Evolutionary conservation across 2,113 vertebrate genomes (phyloP), one percentile per base, ranked within the genome.

Genomic region (Perccottus glenii): DNA sequence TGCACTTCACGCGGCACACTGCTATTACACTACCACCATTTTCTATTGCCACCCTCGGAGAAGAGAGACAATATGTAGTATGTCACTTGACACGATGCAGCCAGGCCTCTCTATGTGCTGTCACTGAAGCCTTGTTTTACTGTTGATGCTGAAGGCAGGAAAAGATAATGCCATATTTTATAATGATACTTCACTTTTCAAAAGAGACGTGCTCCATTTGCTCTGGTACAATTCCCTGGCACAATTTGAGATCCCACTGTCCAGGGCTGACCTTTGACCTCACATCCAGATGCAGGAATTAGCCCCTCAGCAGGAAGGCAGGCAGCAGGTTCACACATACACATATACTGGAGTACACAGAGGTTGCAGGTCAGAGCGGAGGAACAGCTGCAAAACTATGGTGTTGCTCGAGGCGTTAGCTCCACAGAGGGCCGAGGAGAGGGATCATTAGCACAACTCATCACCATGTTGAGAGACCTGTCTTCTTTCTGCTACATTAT

Each of bases 361-460:
- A 52, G 80, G 73, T 75, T 81, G 75, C 70, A 83, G 77, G 80
- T 89, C 86, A 85, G 57, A 72, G 48, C 62, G 57, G 70, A 77
- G 75, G 74, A 87, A 84, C 88, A 90, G 84, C 84, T 90, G 88
- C 63, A 83, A 74, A 84, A 86, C 87, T 85, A 87, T 85, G 81
- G 70, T 53, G 33, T 33, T 57, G 87, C 88, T 83, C 75, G 79
- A 81, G 87, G 87, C 87, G 74, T 74, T 16, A n/a, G 27, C 70
- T 81, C 82, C 80, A 73, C 73, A 9, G 71, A 83, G 81, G 67
- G 68, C 61, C 11, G 62, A 67, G 45, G 11, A 44, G 70, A 79
- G 80, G 43, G 63, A 72, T 82, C 81, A 87, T 88, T 84, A 87
- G 64, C 80, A 67, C 60, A 60, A 52, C 80, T 86, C 80, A 77